Conservation (phyloP, 2,113 vertebrate species). For the Aleadryas rufinucha region DNA sequence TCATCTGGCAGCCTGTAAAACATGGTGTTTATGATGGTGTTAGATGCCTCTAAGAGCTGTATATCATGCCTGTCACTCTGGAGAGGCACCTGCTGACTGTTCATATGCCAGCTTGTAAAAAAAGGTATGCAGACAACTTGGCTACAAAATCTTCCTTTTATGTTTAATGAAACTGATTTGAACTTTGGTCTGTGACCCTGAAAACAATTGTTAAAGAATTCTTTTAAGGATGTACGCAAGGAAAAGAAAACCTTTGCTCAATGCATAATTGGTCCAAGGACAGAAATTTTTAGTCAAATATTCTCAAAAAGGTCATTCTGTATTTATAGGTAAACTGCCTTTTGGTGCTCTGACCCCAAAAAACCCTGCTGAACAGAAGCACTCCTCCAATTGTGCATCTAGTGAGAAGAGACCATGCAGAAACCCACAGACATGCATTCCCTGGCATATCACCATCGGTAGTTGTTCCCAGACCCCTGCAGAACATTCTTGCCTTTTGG, state of each 20-base stretch:
- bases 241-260: not conserved
- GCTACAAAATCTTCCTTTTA: conserved; percentile 41
- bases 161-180: conserved; percentile 4
- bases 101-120: conserved; percentile 55
- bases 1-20: conserved; percentile 55
- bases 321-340: not conserved
- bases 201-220: not conserved
- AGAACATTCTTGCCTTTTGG: not conserved
- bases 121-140: conserved; percentile 39
- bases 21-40: conserved; percentile 48
- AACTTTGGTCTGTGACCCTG: not conserved
- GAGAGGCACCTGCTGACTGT: conserved; percentile 66
- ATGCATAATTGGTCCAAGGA: not conserved
- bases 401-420: not conserved
- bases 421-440: not conserved
- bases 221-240: not conserved
- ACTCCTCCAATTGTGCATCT: not conserved
- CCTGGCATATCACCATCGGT: no score
- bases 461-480: not conserved
- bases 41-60: conserved; percentile 40
- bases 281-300: not conserved
- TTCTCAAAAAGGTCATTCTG: not conserved
- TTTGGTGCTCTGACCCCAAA: conserved; percentile 4
- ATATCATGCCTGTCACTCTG: conserved; percentile 53
- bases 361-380: not conserved